Conservation (phyloP, 2,797 vertebrate genomes). For the Eulemur rubriventer region DNA sequence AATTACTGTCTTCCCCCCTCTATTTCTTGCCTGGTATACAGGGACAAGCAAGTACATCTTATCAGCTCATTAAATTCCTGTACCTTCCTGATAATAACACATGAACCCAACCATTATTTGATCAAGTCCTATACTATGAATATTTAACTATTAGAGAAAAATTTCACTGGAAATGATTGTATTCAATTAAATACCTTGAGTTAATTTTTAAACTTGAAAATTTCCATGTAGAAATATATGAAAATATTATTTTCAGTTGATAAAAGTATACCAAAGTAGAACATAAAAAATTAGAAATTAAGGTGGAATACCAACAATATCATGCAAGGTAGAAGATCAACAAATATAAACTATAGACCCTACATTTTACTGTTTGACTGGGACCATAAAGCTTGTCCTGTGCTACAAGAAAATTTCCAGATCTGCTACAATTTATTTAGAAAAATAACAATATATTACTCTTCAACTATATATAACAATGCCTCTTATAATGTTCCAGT, state of each 20-base stretch:
- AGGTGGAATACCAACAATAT: not conserved
- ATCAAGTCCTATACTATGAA: not conserved
- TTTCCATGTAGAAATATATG: not conserved
- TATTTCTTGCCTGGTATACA: not conserved
- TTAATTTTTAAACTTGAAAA: constrained; percentile 17
- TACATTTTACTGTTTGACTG: not conserved
- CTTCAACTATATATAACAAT: not conserved
- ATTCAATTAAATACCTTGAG: not conserved
- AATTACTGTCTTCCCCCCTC: not conserved
- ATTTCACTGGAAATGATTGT: not conserved
- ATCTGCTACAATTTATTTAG: not conserved
- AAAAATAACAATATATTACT: not conserved
- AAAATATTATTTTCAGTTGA: not conserved
- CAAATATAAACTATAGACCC: not conserved
- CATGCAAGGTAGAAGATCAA: not conserved
- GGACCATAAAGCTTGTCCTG: not conserved
- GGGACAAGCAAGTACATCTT: not conserved
- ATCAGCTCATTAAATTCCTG: not conserved
- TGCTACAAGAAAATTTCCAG: not conserved
- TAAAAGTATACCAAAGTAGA: not conserved
- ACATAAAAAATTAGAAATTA: not conserved
- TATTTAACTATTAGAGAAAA: not conserved
- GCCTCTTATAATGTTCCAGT: not conserved
- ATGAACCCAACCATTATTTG: not conserved
- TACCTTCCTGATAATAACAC: not conserved